Conservation (phyloP, 2,113 vertebrate genomes). For the Arenaria interpres region DNA sequence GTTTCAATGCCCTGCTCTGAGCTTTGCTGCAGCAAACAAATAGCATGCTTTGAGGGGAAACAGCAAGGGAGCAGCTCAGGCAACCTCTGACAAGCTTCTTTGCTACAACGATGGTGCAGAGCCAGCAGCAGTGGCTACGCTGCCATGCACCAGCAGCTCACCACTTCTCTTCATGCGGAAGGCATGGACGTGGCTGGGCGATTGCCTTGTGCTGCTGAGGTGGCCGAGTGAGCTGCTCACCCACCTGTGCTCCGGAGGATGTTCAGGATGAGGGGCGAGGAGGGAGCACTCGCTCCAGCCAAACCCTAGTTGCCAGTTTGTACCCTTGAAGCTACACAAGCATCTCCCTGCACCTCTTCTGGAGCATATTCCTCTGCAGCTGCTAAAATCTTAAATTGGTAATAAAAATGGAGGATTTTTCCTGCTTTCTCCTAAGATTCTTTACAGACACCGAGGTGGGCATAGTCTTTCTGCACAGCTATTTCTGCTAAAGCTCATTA, state of each 20-base stretch:
- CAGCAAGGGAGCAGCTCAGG: neutral
- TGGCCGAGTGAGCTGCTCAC: neutral
- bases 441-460: neutral
- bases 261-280: accelerated
- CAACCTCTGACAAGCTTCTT: neutral
- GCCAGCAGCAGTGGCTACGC: neutral
- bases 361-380: neutral
- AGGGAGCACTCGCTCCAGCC: neutral
- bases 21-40: neutral
- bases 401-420: neutral
- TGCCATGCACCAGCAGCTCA: neutral
- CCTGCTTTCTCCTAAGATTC: neutral
- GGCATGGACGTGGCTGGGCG: accelerated
- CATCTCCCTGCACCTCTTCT: neutral
- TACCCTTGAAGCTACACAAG: neutral
- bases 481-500: neutral
- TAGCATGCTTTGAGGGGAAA: neutral
- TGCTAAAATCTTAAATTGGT: neutral
- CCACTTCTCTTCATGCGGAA: accelerated
- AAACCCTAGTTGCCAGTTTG: neutral
- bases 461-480: neutral
- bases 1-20: neutral
- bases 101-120: neutral
- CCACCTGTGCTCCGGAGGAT: neutral
- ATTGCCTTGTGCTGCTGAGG: neutral